phyloP scores from a whole-genome alignment of 2,888 invertebrate species.

The Globia sparganii region DNA sequence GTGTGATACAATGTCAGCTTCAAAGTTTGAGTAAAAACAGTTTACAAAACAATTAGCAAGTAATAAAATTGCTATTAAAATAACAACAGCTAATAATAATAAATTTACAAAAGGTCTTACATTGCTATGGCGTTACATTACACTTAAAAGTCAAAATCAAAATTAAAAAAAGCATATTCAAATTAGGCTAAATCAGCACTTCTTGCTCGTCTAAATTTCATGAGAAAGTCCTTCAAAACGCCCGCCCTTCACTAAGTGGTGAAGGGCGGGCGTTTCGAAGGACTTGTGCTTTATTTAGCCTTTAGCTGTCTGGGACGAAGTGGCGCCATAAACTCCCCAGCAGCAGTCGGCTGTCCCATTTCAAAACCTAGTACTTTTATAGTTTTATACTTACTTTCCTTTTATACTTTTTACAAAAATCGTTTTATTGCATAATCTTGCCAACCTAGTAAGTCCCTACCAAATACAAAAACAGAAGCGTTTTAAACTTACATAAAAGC shows the following conservation, averaged over 20 bases:
- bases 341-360: neutral
- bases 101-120: neutral
- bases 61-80: conserved; percentile 25
- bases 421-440: too few species aligned
- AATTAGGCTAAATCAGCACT: neutral
- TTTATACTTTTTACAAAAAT: too few species aligned
- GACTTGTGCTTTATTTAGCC: too few species aligned
- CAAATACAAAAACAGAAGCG: too few species aligned
- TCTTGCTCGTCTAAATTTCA: neutral
- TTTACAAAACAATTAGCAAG: conserved; percentile 27
- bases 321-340: neutral
- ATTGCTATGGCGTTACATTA: neutral
- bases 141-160: neutral
- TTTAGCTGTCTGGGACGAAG: neutral
- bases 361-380: too few species aligned
- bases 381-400: too few species aligned
- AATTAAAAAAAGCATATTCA: neutral
- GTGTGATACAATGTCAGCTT: neutral
- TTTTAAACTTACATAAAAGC: too few species aligned
- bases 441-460: too few species aligned
- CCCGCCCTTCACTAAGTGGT: neutral
- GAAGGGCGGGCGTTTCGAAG: too few species aligned
- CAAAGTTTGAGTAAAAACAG: neutral
- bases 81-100: conserved; percentile 5
- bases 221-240: neutral